Conservation (phyloP, 2,888 invertebrate species). For the Kuschelorhynchus macadamiae region DNA sequence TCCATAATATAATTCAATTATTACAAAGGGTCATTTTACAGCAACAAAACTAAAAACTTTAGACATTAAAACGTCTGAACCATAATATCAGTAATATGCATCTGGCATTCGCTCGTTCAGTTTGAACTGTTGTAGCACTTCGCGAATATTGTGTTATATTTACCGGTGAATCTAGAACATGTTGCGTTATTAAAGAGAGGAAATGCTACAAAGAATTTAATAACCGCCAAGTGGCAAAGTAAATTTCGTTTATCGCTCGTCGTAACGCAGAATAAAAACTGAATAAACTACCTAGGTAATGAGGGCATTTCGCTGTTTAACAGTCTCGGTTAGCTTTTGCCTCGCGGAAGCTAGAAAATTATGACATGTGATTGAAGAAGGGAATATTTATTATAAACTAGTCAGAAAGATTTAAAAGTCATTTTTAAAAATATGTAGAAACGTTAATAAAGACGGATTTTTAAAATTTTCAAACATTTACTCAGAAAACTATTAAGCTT, state of each 20-base stretch:
- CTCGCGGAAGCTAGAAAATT: no score
- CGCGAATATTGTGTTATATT: constrained; percentile 33
- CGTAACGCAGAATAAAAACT: constrained; percentile 7
- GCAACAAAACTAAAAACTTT: constrained; percentile 37
- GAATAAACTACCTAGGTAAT: no score
- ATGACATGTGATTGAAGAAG: no score
- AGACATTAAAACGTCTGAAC: constrained; percentile 23
- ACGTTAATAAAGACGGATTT: no score
- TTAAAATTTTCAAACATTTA: no score
- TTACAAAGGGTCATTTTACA: constrained; percentile 18
- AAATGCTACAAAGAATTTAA: constrained; percentile 35
- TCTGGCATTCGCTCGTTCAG: constrained; percentile 29
- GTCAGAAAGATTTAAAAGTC: no score
- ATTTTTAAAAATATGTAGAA: no score
- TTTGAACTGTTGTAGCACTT: constrained; percentile 23
- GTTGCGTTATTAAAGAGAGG: constrained; percentile 31
- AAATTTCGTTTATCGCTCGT: constrained; percentile 29
- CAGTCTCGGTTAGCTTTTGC: no score
- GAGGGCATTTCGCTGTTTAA: no score
- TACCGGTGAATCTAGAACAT: constrained; percentile 26
- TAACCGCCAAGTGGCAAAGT: constrained; percentile 34
- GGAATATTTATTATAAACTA: no score
- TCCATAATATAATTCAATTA: constrained; percentile 16
- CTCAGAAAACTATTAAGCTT: no score
- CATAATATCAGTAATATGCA: constrained; percentile 33